Evolutionary conservation across 2,888 invertebrate species (phyloP).

Genomic region (Limnephilus marmoratus): DNA sequence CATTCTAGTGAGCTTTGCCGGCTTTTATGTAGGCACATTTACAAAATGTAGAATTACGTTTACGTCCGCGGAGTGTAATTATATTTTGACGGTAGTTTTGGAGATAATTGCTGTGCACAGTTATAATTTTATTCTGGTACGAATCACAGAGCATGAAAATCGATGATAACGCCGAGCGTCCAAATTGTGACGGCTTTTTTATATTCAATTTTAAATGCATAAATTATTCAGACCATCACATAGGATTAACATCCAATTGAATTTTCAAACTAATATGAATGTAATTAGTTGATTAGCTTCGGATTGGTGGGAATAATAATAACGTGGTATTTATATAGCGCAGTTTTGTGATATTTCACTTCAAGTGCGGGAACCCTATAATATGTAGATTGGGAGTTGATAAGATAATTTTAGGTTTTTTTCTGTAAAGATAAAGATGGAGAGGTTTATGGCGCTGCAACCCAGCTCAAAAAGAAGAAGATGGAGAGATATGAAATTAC

Average conservation of each 20-base stretch:
- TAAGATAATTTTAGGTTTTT: neutral
- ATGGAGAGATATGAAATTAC: too few relatives aligned
- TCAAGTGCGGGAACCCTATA: too few relatives aligned
- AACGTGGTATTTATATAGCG: too few relatives aligned
- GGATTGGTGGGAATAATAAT: neutral
- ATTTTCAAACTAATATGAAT: neutral
- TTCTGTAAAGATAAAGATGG: too few relatives aligned
- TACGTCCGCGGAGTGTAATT: constrained; percentile 20
- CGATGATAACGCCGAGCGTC: constrained; percentile 33
- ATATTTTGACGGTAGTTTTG: constrained; percentile 34
- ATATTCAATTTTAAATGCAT: constrained; percentile 23
- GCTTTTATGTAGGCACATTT: neutral
- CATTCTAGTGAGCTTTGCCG: constrained; percentile 4
- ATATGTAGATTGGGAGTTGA: neutral
- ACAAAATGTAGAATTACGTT: constrained; percentile 7
- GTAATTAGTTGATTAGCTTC: neutral
- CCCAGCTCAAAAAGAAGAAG: too few relatives aligned
- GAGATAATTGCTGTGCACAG: constrained; percentile 36
- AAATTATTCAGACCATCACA: constrained; percentile 14
- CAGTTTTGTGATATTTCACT: too few relatives aligned
- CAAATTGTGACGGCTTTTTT: constrained; percentile 28
- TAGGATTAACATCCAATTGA: neutral
- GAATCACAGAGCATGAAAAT: constrained; percentile 43
- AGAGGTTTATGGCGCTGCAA: too few relatives aligned
- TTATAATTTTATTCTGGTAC: constrained; percentile 1